Evolutionary conservation across 2,888 invertebrate species (phyloP), one percentile per base, ranked within the genome.

Genomic region (Troides helena): DNA sequence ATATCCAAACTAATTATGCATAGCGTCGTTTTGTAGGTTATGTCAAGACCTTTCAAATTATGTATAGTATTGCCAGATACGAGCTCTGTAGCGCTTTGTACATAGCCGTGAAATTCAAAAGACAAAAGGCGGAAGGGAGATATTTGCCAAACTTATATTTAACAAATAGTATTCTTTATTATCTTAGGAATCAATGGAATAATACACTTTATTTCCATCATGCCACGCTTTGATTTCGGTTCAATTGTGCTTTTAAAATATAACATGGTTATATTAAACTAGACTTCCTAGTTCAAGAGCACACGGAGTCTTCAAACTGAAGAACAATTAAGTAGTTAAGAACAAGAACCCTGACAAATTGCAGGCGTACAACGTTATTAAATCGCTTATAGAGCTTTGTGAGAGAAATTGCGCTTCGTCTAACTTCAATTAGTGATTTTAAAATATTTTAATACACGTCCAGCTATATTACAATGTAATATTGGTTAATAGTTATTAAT

Each of bases 321-420:
- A 59, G 62, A 63, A 63, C 68, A 63, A 68, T 68, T 68, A 46
- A 63, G 63, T 68, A 68, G 63, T 63, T 67, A 62, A 43, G 67
- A 67, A 62, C 62, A n/a, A 67, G 62, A 62, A 17, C 62, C 57
- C 25, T 36, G 56, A 50, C 60, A 67, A 67, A 61, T 67, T 39
- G 39, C 61, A 36, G 61, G 23, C 53, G 53, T 50, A 62, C 53
- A 39, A 62, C 36, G 39, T 53, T 56, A 67, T 67, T 61, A 67
- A 65, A 59, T 58, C 60, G 59, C 30, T 60, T 66, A 66, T 46
- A 67, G 39, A 65, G 65, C 65, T 58, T 57, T 43, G 30, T 21
- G 14, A 23, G 53, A 46, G 23, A 58, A 65, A 65, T 57, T 65
- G 23, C 57, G 39, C 56, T 53, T 25, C 7, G 5, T 53, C n/a